These are phyloP conservation scores for Antechinus flavipes DNA, from an alignment of 2,113 vertebrate genomes.

Conservation along the genomic window DNA sequence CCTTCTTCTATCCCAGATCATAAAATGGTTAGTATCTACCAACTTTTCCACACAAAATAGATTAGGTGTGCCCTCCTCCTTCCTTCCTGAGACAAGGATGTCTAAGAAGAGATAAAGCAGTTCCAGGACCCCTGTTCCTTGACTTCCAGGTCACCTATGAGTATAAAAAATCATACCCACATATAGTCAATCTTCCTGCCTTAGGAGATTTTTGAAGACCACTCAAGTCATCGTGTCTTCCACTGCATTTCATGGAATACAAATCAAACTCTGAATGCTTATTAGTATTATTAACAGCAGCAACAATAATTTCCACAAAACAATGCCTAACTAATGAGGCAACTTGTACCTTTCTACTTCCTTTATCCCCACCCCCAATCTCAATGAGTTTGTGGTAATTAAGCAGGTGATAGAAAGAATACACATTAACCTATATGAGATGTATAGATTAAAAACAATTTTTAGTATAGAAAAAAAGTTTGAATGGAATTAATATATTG, in stretches of 20 bases:
- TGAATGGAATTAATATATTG: not conserved
- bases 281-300: not conserved
- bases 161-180: not conserved
- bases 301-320: not conserved
- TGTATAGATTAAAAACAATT: conserved; percentile 1
- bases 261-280: not conserved
- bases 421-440: not conserved
- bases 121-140: not conserved
- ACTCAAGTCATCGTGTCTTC: not conserved
- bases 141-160: not conserved
- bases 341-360: not conserved
- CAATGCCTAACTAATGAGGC: not conserved
- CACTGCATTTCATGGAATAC: not conserved
- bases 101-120: not conserved
- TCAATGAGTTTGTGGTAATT: not conserved
- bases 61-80: not conserved
- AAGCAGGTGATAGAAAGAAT: not conserved
- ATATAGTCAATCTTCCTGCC: not conserved
- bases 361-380: not conserved
- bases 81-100: not conserved
- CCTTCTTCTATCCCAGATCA: not conserved
- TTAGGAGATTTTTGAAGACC: not conserved
- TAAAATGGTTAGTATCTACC: not conserved
- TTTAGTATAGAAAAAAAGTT: conserved; percentile 23
- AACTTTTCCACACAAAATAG: not conserved